Evolutionary conservation across 2,113 vertebrate genomes (phyloP).

Genomic region (Pao palembangensis): DNA sequence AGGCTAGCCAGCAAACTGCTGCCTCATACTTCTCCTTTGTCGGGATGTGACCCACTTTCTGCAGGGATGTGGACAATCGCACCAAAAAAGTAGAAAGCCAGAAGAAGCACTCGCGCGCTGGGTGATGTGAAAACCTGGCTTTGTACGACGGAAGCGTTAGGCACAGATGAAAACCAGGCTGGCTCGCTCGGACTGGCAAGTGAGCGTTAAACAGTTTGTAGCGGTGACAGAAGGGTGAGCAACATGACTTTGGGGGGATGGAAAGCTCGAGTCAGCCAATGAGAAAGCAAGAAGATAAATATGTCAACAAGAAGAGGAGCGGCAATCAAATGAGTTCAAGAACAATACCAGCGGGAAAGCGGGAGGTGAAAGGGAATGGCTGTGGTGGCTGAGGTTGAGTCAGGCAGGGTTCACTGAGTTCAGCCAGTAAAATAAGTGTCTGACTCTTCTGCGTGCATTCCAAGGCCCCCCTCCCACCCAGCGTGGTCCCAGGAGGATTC

Average conservation of each 20-base stretch:
- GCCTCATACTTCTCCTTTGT: conserved; percentile 81
- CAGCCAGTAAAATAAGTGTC: conserved; percentile 79
- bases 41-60: conserved; percentile 83
- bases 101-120: conserved; percentile 6
- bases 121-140: conserved; percentile 17
- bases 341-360: conserved; percentile 34
- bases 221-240: too few relatives aligned
- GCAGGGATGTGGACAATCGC: conserved; percentile 44
- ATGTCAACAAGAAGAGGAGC: conserved; percentile 15
- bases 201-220: too few relatives aligned
- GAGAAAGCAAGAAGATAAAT: conserved; percentile 11
- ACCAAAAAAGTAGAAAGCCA: conserved; percentile 45
- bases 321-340: conserved; percentile 16
- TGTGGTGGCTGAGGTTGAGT: conserved; percentile 69
- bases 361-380: conserved; percentile 33
- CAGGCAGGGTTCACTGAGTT: conserved; percentile 79
- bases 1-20: conserved; percentile 80
- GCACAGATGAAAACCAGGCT: too few relatives aligned
- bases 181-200: too few relatives aligned
- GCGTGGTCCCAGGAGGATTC: conserved; percentile 71
- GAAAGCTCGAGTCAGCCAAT: conserved; percentile 30
- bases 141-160: neutral
- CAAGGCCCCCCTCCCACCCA: conserved; percentile 67
- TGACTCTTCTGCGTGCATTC: conserved; percentile 73
- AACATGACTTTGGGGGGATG: too few relatives aligned